Evolutionary conservation across 2,113 vertebrate genomes (phyloP).

Genomic region (Tetraodon nigroviridis): DNA sequence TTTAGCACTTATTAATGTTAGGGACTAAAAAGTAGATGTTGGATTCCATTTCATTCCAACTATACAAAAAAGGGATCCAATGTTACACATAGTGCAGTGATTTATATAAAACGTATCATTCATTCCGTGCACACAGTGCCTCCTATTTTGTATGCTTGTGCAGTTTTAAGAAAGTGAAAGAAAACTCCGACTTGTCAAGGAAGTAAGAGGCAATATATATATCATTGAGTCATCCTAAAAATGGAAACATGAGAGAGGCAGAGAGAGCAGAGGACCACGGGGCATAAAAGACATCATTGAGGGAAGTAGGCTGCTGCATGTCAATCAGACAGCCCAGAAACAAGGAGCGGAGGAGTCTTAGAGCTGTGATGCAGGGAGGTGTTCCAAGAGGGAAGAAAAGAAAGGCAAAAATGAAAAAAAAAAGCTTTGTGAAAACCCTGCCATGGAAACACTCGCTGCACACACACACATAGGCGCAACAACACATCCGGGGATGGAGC

Average conservation of each 20-base stretch:
- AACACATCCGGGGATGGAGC: conserved; percentile 30
- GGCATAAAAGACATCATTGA: conserved; percentile 60
- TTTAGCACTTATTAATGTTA: neutral
- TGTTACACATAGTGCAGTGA: neutral
- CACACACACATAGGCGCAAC: conserved; percentile 12
- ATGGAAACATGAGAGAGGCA: conserved; percentile 58
- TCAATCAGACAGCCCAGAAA: conserved; percentile 66
- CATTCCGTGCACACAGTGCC: conserved; percentile 1
- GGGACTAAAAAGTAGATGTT: neutral
- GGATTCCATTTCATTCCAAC: too few relatives aligned
- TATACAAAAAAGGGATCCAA: too few relatives aligned
- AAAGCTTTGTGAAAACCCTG: conserved; percentile 56
- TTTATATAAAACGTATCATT: neutral
- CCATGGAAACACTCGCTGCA: conserved; percentile 49
- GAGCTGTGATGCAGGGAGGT: conserved; percentile 65
- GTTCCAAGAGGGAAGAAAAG: conserved; percentile 55
- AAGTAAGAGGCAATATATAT: conserved; percentile 47
- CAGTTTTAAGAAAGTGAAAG: conserved; percentile 7
- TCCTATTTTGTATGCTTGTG: conserved; percentile 5
- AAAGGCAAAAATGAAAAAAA: conserved; percentile 54
- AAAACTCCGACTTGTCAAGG: conserved; percentile 36
- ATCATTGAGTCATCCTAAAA: conserved; percentile 61
- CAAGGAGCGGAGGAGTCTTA: conserved; percentile 65
- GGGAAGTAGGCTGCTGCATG: conserved; percentile 60
- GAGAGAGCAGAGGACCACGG: conserved; percentile 53